Conservation (phyloP, 2,113 vertebrate genomes). For the Dromas ardeola region DNA sequence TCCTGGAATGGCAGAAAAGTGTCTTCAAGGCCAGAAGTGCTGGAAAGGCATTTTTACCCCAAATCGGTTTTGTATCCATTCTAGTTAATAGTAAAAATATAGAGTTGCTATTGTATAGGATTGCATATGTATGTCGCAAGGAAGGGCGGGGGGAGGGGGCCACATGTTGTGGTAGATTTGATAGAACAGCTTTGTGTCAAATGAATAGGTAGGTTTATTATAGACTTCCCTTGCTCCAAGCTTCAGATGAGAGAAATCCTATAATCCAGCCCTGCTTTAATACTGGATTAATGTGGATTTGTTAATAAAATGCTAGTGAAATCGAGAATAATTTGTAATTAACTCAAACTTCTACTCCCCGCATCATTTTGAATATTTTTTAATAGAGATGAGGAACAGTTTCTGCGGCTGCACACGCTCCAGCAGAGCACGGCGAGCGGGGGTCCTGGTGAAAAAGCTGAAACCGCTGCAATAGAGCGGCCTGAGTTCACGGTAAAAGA, state of each 20-base stretch:
- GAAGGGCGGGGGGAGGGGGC: background rate
- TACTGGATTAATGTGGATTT: slow-evolving; percentile 82
- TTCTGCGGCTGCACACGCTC: background rate
- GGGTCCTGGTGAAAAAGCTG: background rate
- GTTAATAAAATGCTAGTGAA: slow-evolving; percentile 81
- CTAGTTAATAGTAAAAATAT: background rate
- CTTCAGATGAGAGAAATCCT: slow-evolving; percentile 78
- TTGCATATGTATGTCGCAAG: background rate
- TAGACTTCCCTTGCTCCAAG: slow-evolving; percentile 72
- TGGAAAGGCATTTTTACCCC: background rate
- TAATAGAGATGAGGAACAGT: slow-evolving; percentile 32
- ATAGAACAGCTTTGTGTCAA: slow-evolving; percentile 73
- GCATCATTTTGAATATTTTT: slow-evolving; percentile 61
- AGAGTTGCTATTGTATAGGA: background rate
- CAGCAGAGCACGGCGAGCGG: background rate
- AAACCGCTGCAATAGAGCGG: background rate
- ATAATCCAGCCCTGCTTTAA: slow-evolving; percentile 78
- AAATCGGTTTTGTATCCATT: background rate
- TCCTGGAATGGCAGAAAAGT: background rate
- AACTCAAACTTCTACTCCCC: slow-evolving; percentile 69
- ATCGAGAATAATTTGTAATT: slow-evolving; percentile 80
- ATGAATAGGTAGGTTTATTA: slow-evolving; percentile 73
- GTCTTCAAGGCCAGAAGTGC: background rate
- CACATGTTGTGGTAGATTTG: slow-evolving; percentile 31
- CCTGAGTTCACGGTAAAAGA: background rate